phyloP scores from a whole-genome alignment of 2,113 vertebrate species.

The Machaerirhynchus nigripectus region DNA sequence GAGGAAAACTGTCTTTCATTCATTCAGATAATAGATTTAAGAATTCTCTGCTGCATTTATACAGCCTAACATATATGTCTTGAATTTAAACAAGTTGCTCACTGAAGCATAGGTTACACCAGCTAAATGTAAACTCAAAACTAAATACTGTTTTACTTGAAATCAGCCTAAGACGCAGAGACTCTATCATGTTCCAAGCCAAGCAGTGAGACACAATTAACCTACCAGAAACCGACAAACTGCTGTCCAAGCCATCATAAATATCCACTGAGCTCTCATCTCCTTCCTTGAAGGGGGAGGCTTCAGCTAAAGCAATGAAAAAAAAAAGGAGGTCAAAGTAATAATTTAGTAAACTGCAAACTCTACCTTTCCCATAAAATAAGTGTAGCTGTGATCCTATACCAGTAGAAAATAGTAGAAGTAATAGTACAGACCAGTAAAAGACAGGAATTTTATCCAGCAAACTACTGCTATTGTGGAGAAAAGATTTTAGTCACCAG shows the following conservation, averaged over 20 bases:
- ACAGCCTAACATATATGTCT: background rate
- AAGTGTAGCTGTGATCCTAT: background rate
- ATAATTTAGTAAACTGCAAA: background rate
- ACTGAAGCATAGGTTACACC: background rate
- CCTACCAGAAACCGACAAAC: conserved; percentile 66
- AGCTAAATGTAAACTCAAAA: background rate
- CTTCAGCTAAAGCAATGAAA: conserved; percentile 38
- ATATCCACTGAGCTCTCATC: conserved; percentile 93
- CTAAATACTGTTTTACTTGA: background rate
- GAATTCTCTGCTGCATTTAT: background rate
- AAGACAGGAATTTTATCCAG: background rate
- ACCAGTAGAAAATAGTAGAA: background rate
- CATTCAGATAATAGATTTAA: background rate
- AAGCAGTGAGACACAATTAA: background rate
- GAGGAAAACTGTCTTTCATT: background rate
- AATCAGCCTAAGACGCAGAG: background rate
- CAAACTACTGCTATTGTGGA: background rate
- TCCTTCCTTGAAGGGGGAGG: conserved; percentile 73
- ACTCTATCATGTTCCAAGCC: background rate
- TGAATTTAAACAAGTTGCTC: background rate
- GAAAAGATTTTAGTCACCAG: background rate
- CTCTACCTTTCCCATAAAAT: background rate
- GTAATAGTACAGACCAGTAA: background rate
- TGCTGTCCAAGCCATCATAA: conserved; percentile 86
- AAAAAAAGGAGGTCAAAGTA: background rate